Evolutionary conservation across 2,888 invertebrate genomes (phyloP).

Genomic region (Laspeyria flexula): DNA sequence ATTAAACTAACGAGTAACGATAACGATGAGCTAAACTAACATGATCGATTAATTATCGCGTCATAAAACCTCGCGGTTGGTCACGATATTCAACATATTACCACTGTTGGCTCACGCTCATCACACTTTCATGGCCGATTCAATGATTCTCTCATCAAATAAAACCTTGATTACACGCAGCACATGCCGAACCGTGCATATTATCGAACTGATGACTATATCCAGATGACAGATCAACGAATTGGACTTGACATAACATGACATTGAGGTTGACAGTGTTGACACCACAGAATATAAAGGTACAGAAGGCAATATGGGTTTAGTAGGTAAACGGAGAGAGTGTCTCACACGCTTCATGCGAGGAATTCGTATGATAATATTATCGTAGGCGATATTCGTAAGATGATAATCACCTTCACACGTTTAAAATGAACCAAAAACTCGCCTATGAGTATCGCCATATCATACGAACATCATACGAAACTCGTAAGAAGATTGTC

Average conservation of each 20-base stretch:
- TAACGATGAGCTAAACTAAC: constrained; percentile 46
- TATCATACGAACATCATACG: too few species aligned
- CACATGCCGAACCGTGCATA: constrained; percentile 27
- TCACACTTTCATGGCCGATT: constrained; percentile 47
- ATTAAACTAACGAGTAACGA: constrained; percentile 38
- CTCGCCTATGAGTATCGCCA: too few species aligned
- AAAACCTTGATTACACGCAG: constrained; percentile 43
- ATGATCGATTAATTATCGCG: constrained; percentile 44
- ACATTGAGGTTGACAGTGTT: not conserved
- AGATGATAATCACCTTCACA: too few species aligned
- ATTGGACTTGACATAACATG: not conserved
- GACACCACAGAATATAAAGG: too few species aligned
- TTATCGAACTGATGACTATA: constrained; percentile 12
- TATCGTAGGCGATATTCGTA: too few species aligned
- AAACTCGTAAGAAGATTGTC: too few species aligned
- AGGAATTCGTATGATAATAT: too few species aligned
- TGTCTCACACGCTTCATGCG: too few species aligned
- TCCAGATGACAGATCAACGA: not conserved
- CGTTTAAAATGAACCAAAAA: too few species aligned
- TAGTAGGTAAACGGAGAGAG: too few species aligned
- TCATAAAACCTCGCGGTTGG: constrained; percentile 51
- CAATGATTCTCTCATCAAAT: constrained; percentile 41
- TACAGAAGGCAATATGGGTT: too few species aligned
- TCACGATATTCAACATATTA: constrained; percentile 52
- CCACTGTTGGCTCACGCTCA: constrained; percentile 34